Evolutionary conservation across 2,797 vertebrate genomes (phyloP).

Genomic region (Sebastes matsubarae): DNA sequence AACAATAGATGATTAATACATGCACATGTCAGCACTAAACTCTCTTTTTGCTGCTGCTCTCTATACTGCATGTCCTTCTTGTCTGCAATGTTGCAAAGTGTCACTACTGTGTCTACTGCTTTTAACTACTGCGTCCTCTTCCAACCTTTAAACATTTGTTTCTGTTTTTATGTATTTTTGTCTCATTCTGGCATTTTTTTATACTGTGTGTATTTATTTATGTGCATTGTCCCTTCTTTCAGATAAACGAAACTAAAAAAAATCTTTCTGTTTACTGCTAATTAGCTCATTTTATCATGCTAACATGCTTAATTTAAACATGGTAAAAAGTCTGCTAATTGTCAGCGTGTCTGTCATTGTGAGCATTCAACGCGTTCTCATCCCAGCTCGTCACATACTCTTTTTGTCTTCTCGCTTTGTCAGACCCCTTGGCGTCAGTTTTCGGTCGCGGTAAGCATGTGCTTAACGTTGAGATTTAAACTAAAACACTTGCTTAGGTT

Average conservation of each 20-base stretch:
- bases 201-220: not conserved
- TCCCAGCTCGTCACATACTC: too few relatives aligned
- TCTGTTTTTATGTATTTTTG: not conserved
- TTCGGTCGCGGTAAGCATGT: too few relatives aligned
- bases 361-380: not conserved
- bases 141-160: not conserved
- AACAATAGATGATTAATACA: not conserved
- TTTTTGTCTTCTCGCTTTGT: too few relatives aligned
- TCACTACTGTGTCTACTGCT: not conserved
- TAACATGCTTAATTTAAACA: not conserved
- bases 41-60: not conserved
- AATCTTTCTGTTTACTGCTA: not conserved
- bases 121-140: not conserved
- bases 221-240: not conserved
- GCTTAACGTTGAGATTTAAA: too few relatives aligned
- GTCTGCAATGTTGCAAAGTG: not conserved
- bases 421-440: too few relatives aligned
- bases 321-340: not conserved
- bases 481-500: too few relatives aligned
- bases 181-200: not conserved
- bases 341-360: not conserved
- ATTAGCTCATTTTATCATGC: not conserved
- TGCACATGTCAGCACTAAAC: not conserved
- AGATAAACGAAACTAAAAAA: not conserved
- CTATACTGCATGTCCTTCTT: not conserved